Conservation (phyloP, 1,140 invertebrate genomes). For the Lordiphosa collinella region DNA sequence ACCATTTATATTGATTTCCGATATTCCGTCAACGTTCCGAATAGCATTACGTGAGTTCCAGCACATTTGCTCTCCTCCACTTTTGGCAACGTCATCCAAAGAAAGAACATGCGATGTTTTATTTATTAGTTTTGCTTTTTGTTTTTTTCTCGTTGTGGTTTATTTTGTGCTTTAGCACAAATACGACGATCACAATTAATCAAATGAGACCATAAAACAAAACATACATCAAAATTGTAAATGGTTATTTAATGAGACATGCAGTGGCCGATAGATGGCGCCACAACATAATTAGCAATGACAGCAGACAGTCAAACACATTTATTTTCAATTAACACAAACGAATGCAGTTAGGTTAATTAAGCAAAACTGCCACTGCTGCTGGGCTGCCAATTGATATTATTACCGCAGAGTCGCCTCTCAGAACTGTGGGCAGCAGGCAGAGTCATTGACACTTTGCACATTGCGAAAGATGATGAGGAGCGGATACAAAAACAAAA, state of each 20-base stretch:
- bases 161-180: slow-evolving; percentile 18
- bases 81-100: slow-evolving; percentile 20
- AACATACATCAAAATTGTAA: slow-evolving; percentile 44
- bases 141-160: slow-evolving; percentile 20
- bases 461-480: slow-evolving; percentile 25
- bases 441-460: slow-evolving; percentile 65
- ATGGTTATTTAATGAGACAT: slow-evolving; percentile 56
- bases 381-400: slow-evolving; percentile 28
- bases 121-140: slow-evolving; percentile 50
- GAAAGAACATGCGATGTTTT: slow-evolving; percentile 55
- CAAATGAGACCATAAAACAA: slow-evolving; percentile 57
- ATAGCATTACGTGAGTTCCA: slow-evolving; percentile 46
- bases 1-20: slow-evolving; percentile 58
- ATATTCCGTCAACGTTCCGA: slow-evolving; percentile 36
- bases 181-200: slow-evolving; percentile 51
- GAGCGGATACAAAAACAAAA: slow-evolving; percentile 6
- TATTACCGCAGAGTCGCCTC: slow-evolving; percentile 7
- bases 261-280: slow-evolving; percentile 49
- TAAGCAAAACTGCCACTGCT: no score
- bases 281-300: slow-evolving; percentile 57
- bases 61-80: slow-evolving; percentile 38
- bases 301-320: slow-evolving; percentile 7
- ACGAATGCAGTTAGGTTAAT: not conserved
- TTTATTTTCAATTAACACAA: slow-evolving; percentile 48
- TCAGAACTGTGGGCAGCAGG: not conserved